Percentiles rank a stretch among this genome's conserved stretches.
Conservation (phyloP, 2,113 vertebrate species). For the Halichoerus grypus region DNA sequence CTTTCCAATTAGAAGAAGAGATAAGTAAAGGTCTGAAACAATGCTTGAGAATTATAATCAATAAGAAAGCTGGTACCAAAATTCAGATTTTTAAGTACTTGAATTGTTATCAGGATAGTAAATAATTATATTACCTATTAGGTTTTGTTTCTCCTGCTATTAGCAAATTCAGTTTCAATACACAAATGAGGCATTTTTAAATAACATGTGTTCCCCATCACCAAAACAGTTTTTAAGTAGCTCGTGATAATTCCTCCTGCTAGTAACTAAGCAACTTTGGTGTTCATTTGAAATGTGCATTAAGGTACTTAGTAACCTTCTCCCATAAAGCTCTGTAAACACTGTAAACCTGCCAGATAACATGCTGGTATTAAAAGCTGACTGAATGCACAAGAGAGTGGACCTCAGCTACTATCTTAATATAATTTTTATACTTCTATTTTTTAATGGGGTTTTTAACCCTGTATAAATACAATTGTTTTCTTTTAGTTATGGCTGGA, state of each 20-base stretch:
- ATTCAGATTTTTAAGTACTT: constrained; percentile 1
- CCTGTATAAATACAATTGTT: neutral
- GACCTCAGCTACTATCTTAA: neutral
- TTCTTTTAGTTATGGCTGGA: neutral
- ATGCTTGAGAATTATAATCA: constrained; percentile 15
- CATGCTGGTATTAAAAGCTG: neutral
- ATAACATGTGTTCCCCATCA: constrained; percentile 27
- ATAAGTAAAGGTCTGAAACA: constrained; percentile 13
- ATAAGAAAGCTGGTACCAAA: constrained; percentile 9
- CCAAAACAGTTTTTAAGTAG: constrained; percentile 36
- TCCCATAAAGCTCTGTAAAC: constrained; percentile 41
- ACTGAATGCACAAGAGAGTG: neutral
- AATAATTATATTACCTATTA: constrained; percentile 25
- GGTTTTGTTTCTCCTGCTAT: neutral
- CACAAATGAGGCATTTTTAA: neutral
- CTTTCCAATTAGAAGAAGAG: neutral
- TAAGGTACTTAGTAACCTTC: constrained; percentile 33
- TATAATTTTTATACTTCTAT: neutral
- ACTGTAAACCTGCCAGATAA: constrained; percentile 46
- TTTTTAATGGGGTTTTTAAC: neutral
- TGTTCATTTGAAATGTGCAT: neutral
- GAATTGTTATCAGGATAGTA: neutral
- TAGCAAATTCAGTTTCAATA: constrained; percentile 49
- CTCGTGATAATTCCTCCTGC: neutral
- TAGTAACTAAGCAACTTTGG: constrained; percentile 24